A percentile compares a stretch with the other conserved stretches of the same genome.
Evolutionary conservation across 2,888 invertebrate species (phyloP).

Genomic region (Busseola fusca): DNA sequence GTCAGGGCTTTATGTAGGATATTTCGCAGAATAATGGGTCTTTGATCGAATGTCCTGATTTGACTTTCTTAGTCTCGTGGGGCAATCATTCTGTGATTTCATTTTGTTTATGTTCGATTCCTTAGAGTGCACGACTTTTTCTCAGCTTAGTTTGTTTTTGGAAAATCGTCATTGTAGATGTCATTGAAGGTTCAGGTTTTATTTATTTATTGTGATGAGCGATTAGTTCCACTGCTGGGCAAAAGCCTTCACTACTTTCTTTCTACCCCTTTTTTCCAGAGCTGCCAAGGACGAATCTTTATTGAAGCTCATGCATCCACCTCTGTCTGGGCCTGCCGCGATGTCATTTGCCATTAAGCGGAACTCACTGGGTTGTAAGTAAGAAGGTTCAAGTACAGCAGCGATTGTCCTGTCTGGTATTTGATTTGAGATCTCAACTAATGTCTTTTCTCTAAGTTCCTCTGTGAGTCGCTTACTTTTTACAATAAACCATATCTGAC

Average conservation of each 20-base stretch:
- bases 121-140: neutral
- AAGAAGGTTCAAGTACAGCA: too few species aligned
- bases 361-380: too few species aligned
- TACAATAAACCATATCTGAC: neutral
- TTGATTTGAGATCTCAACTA: neutral
- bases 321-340: too few species aligned
- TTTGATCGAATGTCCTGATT: constrained; percentile 29
- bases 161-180: neutral
- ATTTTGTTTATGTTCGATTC: constrained; percentile 14
- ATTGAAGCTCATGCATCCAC: too few species aligned
- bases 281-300: too few species aligned
- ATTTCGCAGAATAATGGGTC: constrained; percentile 14
- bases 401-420: too few species aligned
- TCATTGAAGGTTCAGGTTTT: too few species aligned
- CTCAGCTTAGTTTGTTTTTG: neutral
- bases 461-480: neutral
- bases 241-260: too few species aligned
- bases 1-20: neutral
- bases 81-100: constrained; percentile 21
- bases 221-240: too few species aligned
- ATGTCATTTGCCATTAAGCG: too few species aligned
- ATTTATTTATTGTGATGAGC: too few species aligned
- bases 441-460: neutral
- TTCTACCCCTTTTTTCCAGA: too few species aligned
- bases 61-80: neutral